Evolutionary conservation across 2,888 invertebrate genomes (phyloP), one percentile per base, ranked within the genome.

Genomic region (Diogma glabrata): DNA sequence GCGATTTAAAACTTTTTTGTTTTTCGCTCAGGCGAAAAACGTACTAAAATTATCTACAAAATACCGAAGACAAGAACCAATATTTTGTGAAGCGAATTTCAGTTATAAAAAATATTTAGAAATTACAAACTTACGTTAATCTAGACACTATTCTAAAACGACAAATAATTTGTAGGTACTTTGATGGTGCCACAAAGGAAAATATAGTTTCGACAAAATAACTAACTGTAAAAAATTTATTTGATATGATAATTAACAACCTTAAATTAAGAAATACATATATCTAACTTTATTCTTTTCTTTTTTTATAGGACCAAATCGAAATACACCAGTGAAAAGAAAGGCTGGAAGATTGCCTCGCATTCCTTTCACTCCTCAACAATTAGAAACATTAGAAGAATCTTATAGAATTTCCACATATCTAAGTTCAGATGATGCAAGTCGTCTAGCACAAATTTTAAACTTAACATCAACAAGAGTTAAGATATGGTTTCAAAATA

Each of bases 401-500:
- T 79, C 79, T 56, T 85, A 82, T 62, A 74, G 72, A 53, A 68
- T 66, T 22, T 77, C 76, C 23, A 79, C 81, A 46, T 85, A 85
- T 63, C 67, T 85, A 1, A 81, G 77, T 56, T 78, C 81, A 43
- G 75, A 78, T 58, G 82, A 82, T 60, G 82, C 84, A 5, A 69
- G 73, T 16, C 72, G 74, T 49, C 63, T 85, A 47, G 80, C 84
- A 0, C 67, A 70, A 6, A 62, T 69, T 45, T 65, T 85, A 38
- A 72, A 80, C 43, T 65, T 84, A 54, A 79, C 81, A 2, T 81
- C 82, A 61, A 79, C 77, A 14, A 72, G 83, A 60, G 84, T 84
- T 50, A 74, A 84, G 72, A 87, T 87, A 58, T 87, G 87, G 87
- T 87, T 87, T 64, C 86, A 87, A 76, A 87, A 87, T 65, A 77